phyloP scores from a whole-genome alignment of 2,888 invertebrate genomes.

The Mactromeris polynyma region DNA sequence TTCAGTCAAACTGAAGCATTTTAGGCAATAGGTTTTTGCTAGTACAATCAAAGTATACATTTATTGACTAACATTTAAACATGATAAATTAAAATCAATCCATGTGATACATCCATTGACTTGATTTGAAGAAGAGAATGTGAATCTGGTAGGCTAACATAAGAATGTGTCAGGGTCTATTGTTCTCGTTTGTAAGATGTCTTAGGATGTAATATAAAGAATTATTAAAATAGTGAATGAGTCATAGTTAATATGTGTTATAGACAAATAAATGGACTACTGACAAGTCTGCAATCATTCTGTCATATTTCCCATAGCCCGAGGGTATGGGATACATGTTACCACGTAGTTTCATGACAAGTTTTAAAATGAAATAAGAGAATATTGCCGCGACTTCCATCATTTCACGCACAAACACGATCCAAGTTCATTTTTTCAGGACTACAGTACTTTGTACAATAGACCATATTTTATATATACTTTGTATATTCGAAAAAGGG shows the following conservation, averaged over 20 bases:
- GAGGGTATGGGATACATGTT: constrained; percentile 22
- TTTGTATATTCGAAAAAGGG: background rate
- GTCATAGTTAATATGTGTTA: background rate
- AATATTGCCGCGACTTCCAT: constrained; percentile 35
- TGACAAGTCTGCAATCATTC: constrained; percentile 30
- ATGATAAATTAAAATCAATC: no score
- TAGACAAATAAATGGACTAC: constrained; percentile 7
- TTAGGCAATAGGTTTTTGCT: no score
- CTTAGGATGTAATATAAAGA: no score
- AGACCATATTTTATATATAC: background rate
- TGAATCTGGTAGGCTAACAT: no score
- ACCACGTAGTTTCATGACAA: background rate
- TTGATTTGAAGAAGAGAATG: no score
- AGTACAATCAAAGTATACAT: no score
- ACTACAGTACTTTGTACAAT: background rate
- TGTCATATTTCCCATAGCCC: constrained; percentile 32
- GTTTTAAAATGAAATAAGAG: constrained; percentile 5
- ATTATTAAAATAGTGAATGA: background rate
- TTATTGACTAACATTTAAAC: no score
- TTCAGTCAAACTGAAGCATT: no score
- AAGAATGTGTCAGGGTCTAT: no score
- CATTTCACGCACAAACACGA: constrained; percentile 45
- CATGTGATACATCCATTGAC: no score
- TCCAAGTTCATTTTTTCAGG: background rate
- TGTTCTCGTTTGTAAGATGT: no score